Percentiles rank a stretch among this genome's conserved stretches.
Conservation (phyloP, 2,797 vertebrate species). For the Champsocephalus gunnari region DNA sequence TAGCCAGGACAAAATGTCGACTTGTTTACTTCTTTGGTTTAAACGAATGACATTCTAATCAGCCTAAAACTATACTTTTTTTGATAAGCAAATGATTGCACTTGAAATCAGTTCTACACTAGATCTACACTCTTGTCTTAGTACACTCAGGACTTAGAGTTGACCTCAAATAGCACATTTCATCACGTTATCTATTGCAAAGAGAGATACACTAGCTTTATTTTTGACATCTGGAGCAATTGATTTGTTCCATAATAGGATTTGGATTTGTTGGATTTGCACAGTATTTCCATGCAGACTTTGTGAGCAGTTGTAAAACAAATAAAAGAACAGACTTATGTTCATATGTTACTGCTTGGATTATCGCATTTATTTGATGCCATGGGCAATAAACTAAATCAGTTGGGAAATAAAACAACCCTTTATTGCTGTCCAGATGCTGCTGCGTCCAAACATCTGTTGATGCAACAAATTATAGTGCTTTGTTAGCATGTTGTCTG, state of each 20-base stretch:
- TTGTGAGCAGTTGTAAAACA: conserved; percentile 3
- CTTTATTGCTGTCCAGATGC: conserved; percentile 48
- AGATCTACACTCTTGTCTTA: not conserved
- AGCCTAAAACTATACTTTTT: not conserved
- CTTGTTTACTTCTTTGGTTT: not conserved
- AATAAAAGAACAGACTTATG: not conserved
- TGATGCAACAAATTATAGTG: conserved; percentile 65
- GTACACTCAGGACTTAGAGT: not conserved
- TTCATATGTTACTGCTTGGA: not conserved
- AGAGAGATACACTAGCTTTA: not conserved
- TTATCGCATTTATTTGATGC: not conserved
- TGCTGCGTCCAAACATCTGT: conserved; percentile 64
- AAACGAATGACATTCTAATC: not conserved
- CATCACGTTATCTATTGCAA: not conserved
- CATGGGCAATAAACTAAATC: not conserved
- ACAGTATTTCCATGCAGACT: conserved; percentile 4
- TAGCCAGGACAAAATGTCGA: not conserved
- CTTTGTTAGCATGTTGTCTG: conserved; percentile 31
- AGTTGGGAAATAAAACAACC: conserved; percentile 19
- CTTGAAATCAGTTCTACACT: no score
- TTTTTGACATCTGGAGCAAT: not conserved
- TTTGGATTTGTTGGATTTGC: not conserved
- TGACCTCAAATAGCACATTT: not conserved
- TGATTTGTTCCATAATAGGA: not conserved
- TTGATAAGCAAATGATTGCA: not conserved